Evolutionary conservation across 2,888 invertebrate species (phyloP), one percentile per base, ranked within the genome.

Genomic region (Eucriotettix oculatus): DNA sequence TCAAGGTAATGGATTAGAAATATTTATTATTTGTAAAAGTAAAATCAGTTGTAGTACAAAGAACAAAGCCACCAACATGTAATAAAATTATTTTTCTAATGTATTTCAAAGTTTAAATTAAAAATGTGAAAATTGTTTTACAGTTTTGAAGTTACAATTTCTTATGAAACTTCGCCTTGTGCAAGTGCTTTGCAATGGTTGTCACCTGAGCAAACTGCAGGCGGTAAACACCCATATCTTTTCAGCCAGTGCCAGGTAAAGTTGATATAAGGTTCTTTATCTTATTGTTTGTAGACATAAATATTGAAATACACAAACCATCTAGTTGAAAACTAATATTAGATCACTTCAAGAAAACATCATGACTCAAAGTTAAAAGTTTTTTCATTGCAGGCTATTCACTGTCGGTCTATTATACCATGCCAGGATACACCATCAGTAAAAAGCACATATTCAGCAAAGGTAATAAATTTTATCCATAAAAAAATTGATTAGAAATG

Each of bases 371-470:
- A 54, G 10, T 52, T 60, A 16, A 40, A 53, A 42, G 61, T 61
- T 58, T 40, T 61, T 53, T 64, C 41, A 63, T 59, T 61, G 59
- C 70, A 89, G 85, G 86, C 90, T 2, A 92, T 93, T 65, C 90
- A 93, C 75, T 90, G 91, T 0, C 81, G 95, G 54, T 90, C 94
- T 3, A 82, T 95, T 65, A 67, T 94, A 3, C 96, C 96, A 0
- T 95, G 94, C 69, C 95, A 96, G 76, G 93, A 96, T 76, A 86
- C 92, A 0, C 95, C 96, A 0, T 81, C 85, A 0, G 88, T 94
- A 0, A 97, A 97, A 75, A 83, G 85, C 66, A 85, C 89, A 0
- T 96, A 93, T 71, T 78, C 81, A 59, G 90, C 91, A 10, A 78
- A 71, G 72, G 79, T 79, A 70, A 69, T 71, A 71, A 44, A 57